Conservation (phyloP, 2,113 vertebrate species). For the Ivindomyrus marchei region DNA sequence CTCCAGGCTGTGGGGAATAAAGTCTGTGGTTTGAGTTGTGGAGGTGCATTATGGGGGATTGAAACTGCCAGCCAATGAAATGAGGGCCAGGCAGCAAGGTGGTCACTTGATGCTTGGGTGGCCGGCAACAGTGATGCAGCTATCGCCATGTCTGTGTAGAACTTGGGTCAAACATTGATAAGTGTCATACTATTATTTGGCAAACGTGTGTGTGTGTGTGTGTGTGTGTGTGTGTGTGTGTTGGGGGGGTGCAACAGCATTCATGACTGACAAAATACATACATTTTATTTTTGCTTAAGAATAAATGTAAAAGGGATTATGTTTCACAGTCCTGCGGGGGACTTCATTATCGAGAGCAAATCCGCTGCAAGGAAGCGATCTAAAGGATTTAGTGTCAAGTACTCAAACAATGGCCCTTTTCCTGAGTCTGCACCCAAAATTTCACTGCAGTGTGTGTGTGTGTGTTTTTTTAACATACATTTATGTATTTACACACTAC, state of each 20-base stretch:
- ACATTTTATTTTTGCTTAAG: background rate
- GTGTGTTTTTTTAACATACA: background rate
- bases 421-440: background rate
- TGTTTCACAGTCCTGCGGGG: constrained; percentile 20
- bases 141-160: background rate
- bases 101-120: background rate
- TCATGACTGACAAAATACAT: background rate
- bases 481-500: background rate
- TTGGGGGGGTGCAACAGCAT: background rate
- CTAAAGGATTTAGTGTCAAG: constrained; percentile 14
- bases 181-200: background rate
- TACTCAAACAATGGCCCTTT: background rate
- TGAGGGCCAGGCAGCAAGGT: background rate
- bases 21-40: background rate
- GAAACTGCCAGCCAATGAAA: background rate
- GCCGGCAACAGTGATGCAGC: background rate
- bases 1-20: background rate
- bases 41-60: background rate
- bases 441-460: background rate
- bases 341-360: background rate
- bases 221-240: background rate
- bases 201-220: background rate
- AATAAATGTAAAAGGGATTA: constrained; percentile 5
- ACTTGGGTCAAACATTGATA: constrained; percentile 2
- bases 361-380: constrained; percentile 9